These are phyloP conservation scores for Sarcoramphus papa DNA, from an alignment of 2,797 vertebrate genomes.

Conservation along the genomic window DNA sequence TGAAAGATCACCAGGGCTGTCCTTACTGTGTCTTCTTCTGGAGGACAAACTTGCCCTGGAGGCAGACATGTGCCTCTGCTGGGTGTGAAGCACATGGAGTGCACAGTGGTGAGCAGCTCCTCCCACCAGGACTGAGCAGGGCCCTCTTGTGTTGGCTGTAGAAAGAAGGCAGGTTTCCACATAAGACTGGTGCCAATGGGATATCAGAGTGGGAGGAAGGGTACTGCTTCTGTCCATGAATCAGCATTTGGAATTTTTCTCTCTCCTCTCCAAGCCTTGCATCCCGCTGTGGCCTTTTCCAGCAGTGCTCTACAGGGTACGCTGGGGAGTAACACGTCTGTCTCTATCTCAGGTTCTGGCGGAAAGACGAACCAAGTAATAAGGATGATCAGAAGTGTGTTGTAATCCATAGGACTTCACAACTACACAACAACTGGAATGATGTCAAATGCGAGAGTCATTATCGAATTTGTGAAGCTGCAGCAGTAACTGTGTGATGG, in stretches of 20 bases:
- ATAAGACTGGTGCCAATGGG: background rate
- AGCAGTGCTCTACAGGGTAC: background rate
- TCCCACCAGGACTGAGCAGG: background rate
- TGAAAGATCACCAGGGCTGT: background rate
- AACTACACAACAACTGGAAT: background rate
- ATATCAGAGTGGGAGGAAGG: background rate
- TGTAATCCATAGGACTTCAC: fast-evolving
- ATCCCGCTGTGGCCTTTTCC: background rate
- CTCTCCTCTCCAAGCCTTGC: background rate
- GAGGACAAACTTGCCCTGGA: background rate
- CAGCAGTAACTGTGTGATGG: background rate
- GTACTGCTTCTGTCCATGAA: background rate
- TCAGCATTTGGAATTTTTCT: background rate
- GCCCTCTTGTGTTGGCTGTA: background rate
- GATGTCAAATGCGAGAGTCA: fast-evolving
- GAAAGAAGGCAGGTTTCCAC: background rate
- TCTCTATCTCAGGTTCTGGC: constrained; percentile 24
- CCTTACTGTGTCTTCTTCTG: background rate
- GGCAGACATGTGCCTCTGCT: background rate
- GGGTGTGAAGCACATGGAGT: background rate
- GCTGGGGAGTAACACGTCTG: background rate
- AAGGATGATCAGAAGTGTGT: fast-evolving
- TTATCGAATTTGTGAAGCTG: background rate
- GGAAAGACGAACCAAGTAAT: fast-evolving
- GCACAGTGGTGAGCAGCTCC: background rate